Base-by-base conservation (phyloP, 1,140 invertebrate genomes). In the Trigoniulus corallinus region DNA sequence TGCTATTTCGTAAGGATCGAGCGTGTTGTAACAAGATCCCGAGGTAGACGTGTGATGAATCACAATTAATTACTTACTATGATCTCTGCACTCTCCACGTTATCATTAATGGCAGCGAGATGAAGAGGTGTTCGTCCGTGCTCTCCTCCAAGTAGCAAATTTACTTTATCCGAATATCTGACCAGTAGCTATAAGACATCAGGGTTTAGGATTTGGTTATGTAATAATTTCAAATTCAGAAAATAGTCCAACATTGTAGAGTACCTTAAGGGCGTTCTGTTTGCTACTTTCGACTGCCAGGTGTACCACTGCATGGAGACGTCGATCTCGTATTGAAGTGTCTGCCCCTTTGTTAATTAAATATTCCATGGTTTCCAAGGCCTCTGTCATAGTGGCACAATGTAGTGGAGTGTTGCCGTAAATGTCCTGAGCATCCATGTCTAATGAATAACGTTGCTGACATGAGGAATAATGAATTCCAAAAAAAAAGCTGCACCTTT, bases 111-210 rank as follows among this genome's bases (percentile, higher is more conserved):
- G 3, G 84, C 83, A 10, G 83, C 82, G 42, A 84, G 71, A 59
- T 88, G 84, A 1, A 88, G 70, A 0, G 84, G 80, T 0, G 82
- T 84, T 26, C 80, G 44, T 18, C 83, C 84, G 55, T 84, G 80
- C 59, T 86, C 82, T 1, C 83, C 84, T 0, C 78, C 77, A 50
- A 80, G 72, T 54, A 79, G 74, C 1, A 80, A 74, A 58, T 85
- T 72, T 26, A 86, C 75, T 53, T 72, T 67, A 29, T 71, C 68
- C 42, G 75, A 76, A 66, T 80, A 75, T 49, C 75, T 74, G 1
- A 76, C 71, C 69, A 87, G 77, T 1, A 48, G n/a, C 47, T 48
- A 22, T 13, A 3, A 29, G 20, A n/a, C 7, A 48, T 34, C 12
- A 25, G 7, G 23, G 26, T 42, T 12, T 42, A 34, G 29, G 4